Evolutionary conservation across 2,113 vertebrate genomes (phyloP).

Genomic region (Ciconia stormi): DNA sequence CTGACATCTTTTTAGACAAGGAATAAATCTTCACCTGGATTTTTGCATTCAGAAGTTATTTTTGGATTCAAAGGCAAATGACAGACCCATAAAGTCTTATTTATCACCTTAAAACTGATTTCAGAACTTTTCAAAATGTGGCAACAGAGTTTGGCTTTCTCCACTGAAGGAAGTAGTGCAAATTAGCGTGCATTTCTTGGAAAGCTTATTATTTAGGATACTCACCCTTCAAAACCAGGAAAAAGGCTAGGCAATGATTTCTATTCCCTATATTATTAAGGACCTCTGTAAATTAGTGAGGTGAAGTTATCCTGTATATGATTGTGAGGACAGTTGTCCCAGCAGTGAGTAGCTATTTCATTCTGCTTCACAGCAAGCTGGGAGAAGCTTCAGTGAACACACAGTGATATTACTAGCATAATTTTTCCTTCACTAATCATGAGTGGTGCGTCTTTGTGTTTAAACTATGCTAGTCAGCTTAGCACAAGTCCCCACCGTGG

Average conservation of each 20-base stretch:
- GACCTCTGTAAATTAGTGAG: background rate
- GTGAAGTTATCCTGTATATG: background rate
- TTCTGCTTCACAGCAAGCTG: background rate
- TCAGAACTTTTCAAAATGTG: background rate
- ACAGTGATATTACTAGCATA: background rate
- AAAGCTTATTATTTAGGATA: background rate
- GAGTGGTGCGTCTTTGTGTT: background rate
- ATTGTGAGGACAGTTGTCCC: background rate
- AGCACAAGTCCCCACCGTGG: fast-evolving
- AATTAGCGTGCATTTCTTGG: background rate
- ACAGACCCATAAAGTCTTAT: background rate
- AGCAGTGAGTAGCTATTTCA: background rate
- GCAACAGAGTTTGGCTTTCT: background rate
- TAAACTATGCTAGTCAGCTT: background rate
- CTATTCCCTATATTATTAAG: background rate
- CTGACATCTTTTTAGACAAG: background rate
- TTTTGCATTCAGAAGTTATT: background rate
- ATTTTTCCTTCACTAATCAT: background rate
- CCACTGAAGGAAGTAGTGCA: background rate
- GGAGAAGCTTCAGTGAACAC: background rate
- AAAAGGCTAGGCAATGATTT: background rate
- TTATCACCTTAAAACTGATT: background rate
- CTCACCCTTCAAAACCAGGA: background rate
- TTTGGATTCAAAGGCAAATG: background rate
- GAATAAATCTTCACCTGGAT: background rate